phyloP scores from a whole-genome alignment of 2,113 vertebrate species.

The Entelurus aequoreus region DNA sequence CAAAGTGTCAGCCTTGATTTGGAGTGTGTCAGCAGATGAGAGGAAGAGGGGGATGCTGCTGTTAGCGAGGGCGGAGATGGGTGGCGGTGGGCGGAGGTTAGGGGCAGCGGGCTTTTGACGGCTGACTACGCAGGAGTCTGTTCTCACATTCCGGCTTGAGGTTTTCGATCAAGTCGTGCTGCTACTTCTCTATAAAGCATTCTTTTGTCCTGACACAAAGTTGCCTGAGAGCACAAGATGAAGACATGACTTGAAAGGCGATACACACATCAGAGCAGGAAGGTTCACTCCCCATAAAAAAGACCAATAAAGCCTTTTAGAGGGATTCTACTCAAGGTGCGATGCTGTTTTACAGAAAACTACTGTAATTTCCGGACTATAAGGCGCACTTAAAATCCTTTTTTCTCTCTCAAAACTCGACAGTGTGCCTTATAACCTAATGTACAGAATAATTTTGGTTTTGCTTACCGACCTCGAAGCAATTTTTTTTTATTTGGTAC shows the following conservation, averaged over 20 bases:
- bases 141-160: constrained; percentile 31
- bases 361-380: too few species aligned
- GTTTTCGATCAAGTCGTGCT: constrained; percentile 12
- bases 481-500: too few species aligned
- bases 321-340: neutral
- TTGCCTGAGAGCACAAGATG: constrained; percentile 11
- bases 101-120: constrained; percentile 48
- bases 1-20: constrained; percentile 44
- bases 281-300: constrained; percentile 4
- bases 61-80: constrained; percentile 44
- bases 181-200: constrained; percentile 33
- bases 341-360: too few species aligned
- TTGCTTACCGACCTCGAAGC: too few species aligned
- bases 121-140: constrained; percentile 29
- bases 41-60: constrained; percentile 33
- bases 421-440: too few species aligned
- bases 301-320: neutral
- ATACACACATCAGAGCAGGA: constrained; percentile 17
- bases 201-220: constrained; percentile 39
- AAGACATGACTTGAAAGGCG: constrained; percentile 30
- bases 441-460: too few species aligned
- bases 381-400: too few species aligned
- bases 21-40: constrained; percentile 48
- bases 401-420: too few species aligned
- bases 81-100: constrained; percentile 44